phyloP scores from a whole-genome alignment of 2,888 invertebrate genomes.

The Drosophila recens region DNA sequence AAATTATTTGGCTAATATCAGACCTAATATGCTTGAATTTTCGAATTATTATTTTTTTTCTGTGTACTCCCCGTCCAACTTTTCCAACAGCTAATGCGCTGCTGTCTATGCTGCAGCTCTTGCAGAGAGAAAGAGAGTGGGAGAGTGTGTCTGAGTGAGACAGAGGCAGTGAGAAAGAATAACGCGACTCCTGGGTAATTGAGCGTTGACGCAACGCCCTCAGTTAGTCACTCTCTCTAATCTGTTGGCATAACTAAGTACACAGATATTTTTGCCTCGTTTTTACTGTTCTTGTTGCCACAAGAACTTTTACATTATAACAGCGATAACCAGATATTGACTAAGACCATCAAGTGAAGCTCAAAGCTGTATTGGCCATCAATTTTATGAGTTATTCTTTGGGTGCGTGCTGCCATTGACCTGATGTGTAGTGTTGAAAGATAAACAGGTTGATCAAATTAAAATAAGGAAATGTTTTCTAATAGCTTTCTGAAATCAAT shows the following conservation, averaged over 20 bases:
- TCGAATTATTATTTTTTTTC: not conserved
- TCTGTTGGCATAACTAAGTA: conserved; percentile 43
- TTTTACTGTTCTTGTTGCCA: conserved; percentile 22
- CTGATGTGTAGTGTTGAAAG: not conserved
- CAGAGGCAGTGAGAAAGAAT: not conserved
- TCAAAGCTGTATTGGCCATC: conserved; percentile 7
- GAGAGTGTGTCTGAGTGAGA: not conserved
- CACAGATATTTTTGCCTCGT: conserved; percentile 6
- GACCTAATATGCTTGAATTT: not conserved
- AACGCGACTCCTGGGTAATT: conserved; percentile 45
- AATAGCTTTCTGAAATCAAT: not conserved
- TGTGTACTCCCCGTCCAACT: not conserved
- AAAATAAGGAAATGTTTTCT: not conserved
- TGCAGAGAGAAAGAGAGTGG: conserved; percentile 6
- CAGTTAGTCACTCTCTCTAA: conserved; percentile 47
- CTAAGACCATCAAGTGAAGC: not conserved
- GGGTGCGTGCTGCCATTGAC: not conserved
- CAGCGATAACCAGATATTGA: conserved; percentile 17
- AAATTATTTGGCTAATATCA: too few relatives aligned
- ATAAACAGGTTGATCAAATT: not conserved
- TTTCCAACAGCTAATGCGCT: conserved; percentile 30
- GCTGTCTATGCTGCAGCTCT: conserved; percentile 19
- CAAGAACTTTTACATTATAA: conserved; percentile 20
- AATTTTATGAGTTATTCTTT: conserved; percentile 11
- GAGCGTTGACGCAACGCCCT: conserved; percentile 41